Conservation (phyloP, 2,797 vertebrate genomes). For the Phoxinus dragarum region DNA sequence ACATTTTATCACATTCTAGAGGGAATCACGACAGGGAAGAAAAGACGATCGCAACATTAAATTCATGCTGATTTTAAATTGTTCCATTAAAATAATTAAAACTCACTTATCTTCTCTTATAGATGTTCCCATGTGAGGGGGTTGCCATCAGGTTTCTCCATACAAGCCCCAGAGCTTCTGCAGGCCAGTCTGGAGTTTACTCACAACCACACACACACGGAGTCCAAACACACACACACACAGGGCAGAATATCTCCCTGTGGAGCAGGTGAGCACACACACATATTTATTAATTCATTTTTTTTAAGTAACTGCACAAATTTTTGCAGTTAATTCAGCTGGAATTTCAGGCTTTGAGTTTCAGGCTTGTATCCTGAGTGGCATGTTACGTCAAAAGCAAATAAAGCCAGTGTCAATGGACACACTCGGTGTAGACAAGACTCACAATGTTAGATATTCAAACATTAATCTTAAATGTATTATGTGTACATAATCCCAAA, state of each 20-base stretch:
- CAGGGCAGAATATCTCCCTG: slow-evolving; percentile 85
- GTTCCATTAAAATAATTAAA: background rate
- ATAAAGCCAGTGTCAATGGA: background rate
- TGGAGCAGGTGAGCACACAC: slow-evolving; percentile 81
- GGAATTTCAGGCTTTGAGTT: background rate
- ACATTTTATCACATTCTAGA: no score
- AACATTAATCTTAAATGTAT: background rate
- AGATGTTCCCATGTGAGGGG: slow-evolving; percentile 80
- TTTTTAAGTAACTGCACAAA: background rate
- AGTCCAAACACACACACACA: slow-evolving; percentile 61
- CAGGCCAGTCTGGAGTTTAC: slow-evolving; percentile 86
- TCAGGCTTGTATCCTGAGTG: background rate
- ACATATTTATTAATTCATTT: background rate
- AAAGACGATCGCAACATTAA: background rate
- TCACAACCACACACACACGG: slow-evolving; percentile 81
- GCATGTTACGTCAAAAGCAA: background rate
- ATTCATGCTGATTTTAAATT: background rate
- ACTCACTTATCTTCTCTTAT: background rate
- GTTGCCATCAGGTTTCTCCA: slow-evolving; percentile 84
- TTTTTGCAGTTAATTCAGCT: background rate
- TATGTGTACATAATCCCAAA: background rate
- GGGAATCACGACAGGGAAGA: background rate
- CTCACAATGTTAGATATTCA: background rate
- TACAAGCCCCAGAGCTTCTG: slow-evolving; percentile 76
- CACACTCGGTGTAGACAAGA: background rate